phyloP scores from a whole-genome alignment of 2,888 invertebrate genomes.

The Nematopogon swammerdamellus region DNA sequence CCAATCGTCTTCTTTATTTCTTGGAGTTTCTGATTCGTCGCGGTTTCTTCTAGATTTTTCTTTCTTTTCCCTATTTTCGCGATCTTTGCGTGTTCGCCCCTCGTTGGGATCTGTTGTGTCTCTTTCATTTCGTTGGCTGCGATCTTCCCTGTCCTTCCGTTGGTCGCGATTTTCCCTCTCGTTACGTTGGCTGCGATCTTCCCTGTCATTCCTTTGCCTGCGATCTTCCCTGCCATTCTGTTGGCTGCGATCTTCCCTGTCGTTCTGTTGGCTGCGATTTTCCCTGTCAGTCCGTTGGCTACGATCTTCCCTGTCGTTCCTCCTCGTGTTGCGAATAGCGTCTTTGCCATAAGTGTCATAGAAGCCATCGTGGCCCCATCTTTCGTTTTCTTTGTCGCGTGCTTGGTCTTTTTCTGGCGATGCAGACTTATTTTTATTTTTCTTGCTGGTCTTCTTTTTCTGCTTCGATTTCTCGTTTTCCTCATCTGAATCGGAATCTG shows the following conservation, averaged over 20 bases:
- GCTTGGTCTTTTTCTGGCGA: conserved; percentile 17
- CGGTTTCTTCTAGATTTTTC: conserved; percentile 4
- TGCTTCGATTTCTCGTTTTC: conserved; percentile 21
- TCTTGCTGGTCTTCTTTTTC: conserved; percentile 18
- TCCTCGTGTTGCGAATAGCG: conserved; percentile 24
- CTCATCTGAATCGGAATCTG: conserved; percentile 27
- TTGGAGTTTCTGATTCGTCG: conserved; percentile 6
- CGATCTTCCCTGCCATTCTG: conserved; percentile 8
- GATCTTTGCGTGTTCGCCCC: not conserved
- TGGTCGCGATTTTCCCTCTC: conserved; percentile 9
- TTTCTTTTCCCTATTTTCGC: conserved; percentile 11
- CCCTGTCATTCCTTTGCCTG: conserved; percentile 11
- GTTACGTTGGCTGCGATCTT: conserved; percentile 4
- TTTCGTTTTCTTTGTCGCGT: conserved; percentile 22
- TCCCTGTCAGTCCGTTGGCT: conserved; percentile 1
- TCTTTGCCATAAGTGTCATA: conserved; percentile 42
- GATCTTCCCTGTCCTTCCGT: conserved; percentile 11
- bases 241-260: conserved; percentile 7
- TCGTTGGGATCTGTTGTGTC: not conserved
- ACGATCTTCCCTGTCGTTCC: conserved; percentile 12
- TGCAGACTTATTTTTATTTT: conserved; percentile 19
- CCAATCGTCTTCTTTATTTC: conserved; percentile 2
- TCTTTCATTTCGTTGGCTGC: conserved; percentile 2
- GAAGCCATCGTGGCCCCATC: conserved; percentile 47
- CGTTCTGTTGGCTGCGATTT: conserved; percentile 12